These are phyloP conservation scores for Aleadryas rufinucha DNA, from an alignment of 2,113 vertebrate species.

Conservation along the genomic window DNA sequence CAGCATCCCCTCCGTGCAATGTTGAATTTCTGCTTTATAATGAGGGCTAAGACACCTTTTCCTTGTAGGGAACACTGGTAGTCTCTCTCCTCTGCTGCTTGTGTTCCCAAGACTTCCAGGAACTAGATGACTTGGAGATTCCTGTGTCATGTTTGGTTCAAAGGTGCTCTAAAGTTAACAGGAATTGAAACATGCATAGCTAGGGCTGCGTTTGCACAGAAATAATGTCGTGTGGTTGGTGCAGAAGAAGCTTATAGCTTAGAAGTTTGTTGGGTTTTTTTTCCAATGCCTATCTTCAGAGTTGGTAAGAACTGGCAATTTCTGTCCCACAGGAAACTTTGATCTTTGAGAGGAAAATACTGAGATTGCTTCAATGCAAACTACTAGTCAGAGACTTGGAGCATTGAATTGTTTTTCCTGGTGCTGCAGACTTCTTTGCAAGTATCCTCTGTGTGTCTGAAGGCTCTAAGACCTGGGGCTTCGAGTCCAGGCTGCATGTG, in stretches of 20 bases:
- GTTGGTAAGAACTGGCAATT: neutral
- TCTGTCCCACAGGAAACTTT: neutral
- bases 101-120: neutral
- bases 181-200: neutral
- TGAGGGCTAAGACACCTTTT: neutral
- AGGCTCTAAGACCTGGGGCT: neutral
- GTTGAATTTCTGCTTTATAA: neutral
- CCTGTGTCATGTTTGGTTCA: neutral
- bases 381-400: neutral
- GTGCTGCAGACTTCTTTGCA: neutral
- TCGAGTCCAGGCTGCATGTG: accelerated
- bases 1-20: neutral
- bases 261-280: neutral
- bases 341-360: neutral
- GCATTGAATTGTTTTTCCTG: neutral
- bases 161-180: neutral
- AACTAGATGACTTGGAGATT: neutral
- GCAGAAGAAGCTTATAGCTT: neutral
- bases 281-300: neutral
- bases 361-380: neutral
- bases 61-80: neutral
- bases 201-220: neutral
- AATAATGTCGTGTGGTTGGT: neutral
- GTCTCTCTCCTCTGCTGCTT: neutral
- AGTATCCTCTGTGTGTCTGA: neutral